Percentiles rank a stretch among this genome's conserved stretches.
Evolutionary conservation across 2,797 vertebrate species (phyloP).

Genomic region (Takifugu ocellatus): DNA sequence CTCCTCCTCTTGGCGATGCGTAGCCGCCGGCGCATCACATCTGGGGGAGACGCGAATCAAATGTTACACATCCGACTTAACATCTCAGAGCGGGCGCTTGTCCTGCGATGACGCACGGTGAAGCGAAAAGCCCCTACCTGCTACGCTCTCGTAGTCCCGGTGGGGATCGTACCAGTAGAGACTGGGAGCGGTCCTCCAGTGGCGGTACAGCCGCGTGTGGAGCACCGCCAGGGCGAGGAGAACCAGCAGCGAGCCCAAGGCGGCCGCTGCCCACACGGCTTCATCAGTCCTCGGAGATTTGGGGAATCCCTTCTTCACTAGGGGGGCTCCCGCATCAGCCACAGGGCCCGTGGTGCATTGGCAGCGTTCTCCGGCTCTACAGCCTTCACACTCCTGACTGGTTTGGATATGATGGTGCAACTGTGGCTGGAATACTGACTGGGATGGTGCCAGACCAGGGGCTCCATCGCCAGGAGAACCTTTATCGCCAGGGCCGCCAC

Average conservation of each 20-base stretch:
- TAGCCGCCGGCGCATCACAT: conserved; percentile 77
- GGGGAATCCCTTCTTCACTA: conserved; percentile 9
- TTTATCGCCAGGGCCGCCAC: background rate
- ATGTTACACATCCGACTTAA: too few species aligned
- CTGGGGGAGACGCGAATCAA: conserved; percentile 48
- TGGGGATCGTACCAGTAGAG: conserved; percentile 81
- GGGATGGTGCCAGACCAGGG: too few species aligned
- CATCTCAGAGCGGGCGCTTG: too few species aligned
- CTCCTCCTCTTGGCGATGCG: conserved; percentile 64
- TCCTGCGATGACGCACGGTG: too few species aligned
- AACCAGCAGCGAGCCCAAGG: conserved; percentile 84
- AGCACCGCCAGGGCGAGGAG: conserved; percentile 83
- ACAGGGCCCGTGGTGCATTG: conserved; percentile 14
- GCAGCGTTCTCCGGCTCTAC: conserved; percentile 33
- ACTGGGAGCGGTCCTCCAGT: conserved; percentile 80
- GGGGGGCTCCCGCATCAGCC: background rate
- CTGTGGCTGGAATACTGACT: too few species aligned
- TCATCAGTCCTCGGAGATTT: conserved; percentile 77
- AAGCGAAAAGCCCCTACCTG: conserved; percentile 65
- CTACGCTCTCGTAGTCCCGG: conserved; percentile 83
- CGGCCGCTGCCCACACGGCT: conserved; percentile 85
- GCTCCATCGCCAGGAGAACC: too few species aligned
- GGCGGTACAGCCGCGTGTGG: conserved; percentile 85
- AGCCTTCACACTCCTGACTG: conserved; percentile 10
- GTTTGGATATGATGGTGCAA: background rate